Evolutionary conservation across 2,797 vertebrate genomes (phyloP).

Genomic region (Falco naumanni): DNA sequence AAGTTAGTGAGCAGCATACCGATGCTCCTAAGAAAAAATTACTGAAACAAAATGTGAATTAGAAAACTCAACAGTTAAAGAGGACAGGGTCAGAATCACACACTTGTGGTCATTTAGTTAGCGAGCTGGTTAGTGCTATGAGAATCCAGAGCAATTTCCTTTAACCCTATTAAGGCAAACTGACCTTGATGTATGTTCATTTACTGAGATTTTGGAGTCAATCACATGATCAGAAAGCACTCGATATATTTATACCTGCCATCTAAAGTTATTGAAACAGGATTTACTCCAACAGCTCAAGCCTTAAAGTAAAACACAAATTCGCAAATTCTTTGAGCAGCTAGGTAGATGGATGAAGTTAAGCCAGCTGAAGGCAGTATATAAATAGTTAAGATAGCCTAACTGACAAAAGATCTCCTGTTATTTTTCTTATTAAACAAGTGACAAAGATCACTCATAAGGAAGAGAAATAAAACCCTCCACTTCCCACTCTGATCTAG

Average conservation of each 20-base stretch:
- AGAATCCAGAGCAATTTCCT: background rate
- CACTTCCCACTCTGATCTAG: background rate
- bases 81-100: background rate
- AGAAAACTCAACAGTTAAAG: background rate
- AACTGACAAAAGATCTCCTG: background rate
- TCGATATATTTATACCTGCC: background rate
- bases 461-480: background rate
- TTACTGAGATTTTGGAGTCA: background rate
- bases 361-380: background rate
- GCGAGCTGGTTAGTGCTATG: background rate
- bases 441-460: background rate
- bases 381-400: background rate
- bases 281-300: background rate
- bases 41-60: background rate
- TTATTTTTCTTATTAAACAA: background rate
- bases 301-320: background rate
- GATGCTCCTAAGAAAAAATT: background rate
- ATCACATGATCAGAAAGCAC: background rate
- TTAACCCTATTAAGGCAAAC: background rate
- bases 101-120: background rate
- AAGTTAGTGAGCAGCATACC: background rate
- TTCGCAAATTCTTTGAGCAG: background rate
- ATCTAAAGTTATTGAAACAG: background rate
- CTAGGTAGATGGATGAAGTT: background rate
- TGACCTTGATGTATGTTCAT: background rate